Base-by-base conservation (phyloP, 2,797 vertebrate genomes). In the Rallus crepitans region DNA sequence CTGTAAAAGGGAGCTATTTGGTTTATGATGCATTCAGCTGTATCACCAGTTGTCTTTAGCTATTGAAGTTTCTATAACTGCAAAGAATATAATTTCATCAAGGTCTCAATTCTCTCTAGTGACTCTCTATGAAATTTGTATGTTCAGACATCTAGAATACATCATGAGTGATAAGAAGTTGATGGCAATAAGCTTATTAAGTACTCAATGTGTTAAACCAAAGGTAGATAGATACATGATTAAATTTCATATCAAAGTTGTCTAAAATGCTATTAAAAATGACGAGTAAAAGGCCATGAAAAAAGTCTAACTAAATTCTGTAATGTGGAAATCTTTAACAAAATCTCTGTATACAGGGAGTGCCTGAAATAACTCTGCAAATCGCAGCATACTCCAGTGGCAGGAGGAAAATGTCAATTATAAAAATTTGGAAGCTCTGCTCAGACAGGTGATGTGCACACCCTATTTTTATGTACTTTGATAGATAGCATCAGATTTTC, bases 11-110 rank as follows among this genome's bases (percentile, higher is more conserved):
- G 64, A 96, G 94, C 86, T 94, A 76, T 95, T 94, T 78, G 83
- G 93, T 97, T 98, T 95, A 93, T 97, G 94, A 94, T 96, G 91
- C 88, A 75, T 93, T 95, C 91, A 96, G 88, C 94, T 95, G 68
- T 56, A 78, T 69, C 69, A 88, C 59, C 75, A 87, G 77, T 97
- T 95, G 79, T 95, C 94, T 98, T 98, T 95, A 85, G 86, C 53
- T 82, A 68, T 95, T 82, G 50, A 82, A 94, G 68, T 82, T 93
- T 68, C 50, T 82, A 37, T 64, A 80, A 68, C 48, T 75, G 75
- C 81, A 87, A 77, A 91, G 31, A 88, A 57, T 14, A 12, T 11
- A 40, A n/a, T 89, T 90, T 84, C 37, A 71, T 72, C 81, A 73
- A 86, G 40, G 60, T 68, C 88, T 89, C 75, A 87, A 71, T 87